Conservation (phyloP, 2,113 vertebrate species). For the Oryzias celebensis region DNA sequence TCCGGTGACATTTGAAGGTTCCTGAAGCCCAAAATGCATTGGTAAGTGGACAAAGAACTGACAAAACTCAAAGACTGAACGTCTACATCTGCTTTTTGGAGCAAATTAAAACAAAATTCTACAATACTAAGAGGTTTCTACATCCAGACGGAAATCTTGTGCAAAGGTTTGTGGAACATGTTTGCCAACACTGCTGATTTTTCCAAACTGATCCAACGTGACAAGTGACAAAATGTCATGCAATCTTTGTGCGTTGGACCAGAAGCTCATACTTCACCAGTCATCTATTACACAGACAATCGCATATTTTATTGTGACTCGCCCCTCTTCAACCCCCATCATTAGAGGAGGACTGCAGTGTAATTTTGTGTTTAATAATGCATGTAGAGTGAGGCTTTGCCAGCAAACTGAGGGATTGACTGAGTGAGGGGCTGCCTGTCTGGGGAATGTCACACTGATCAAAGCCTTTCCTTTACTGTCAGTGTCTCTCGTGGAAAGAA, state of each 20-base stretch:
- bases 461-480: constrained; percentile 44
- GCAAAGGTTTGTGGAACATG: background rate
- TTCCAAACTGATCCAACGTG: constrained; percentile 5
- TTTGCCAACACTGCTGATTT: background rate
- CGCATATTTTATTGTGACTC: constrained; percentile 58
- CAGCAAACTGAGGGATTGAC: constrained; percentile 25
- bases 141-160: background rate
- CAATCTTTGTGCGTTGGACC: constrained; percentile 40
- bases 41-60: constrained; percentile 11
- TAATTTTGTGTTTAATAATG: constrained; percentile 68
- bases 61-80: background rate
- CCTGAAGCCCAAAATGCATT: constrained; percentile 23
- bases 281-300: constrained; percentile 50
- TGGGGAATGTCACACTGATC: constrained; percentile 40
- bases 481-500: constrained; percentile 5
- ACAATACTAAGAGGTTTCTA: background rate
- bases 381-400: constrained; percentile 44
- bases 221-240: constrained; percentile 35
- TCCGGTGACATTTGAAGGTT: constrained; percentile 7
- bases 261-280: constrained; percentile 28
- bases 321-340: constrained; percentile 28
- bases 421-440: constrained; percentile 39
- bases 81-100: background rate
- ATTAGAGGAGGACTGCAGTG: constrained; percentile 32
- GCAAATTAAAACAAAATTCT: too few relatives aligned